Evolutionary conservation across 2,797 vertebrate species (phyloP), one percentile per base, ranked within the genome.

Genomic region (Oreochromis mossambicus): DNA sequence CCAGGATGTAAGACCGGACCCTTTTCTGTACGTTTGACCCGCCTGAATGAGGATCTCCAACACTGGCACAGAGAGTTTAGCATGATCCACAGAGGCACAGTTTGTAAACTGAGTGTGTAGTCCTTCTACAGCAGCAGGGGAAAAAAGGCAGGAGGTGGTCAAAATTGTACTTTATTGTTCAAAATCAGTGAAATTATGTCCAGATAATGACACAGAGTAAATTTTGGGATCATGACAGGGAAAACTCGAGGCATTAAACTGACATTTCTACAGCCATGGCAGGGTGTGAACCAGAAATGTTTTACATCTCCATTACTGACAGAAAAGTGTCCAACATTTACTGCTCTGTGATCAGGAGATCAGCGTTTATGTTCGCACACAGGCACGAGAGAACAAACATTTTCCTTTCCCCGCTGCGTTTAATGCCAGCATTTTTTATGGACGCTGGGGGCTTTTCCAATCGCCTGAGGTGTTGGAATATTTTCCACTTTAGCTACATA

Each of bases 401-500:
- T 83, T 84, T 68, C 73, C 78, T 46, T 3, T 34, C 48, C n/a
- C 17, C 36, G 70, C 38, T 3, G 6, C 77, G 77, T 46, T 79
- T 70, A 83, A 86, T 82, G 82, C 82, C 88, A 92, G 84, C 58
- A 56, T 17, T 78, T 68, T 91, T 91, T 83, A 81, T 80, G 56
- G 78, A 77, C 55, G 21, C 14, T 15, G 43, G 83, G 82, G 80
- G 90, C 90, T 86, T 92, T 86, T 92, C 90, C 85, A 90, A 58
- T 78, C 8, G 89, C 92, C 90, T 11, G 41, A 86, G 82, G 90
- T 79, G 86, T 50, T 82, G 43, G 76, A 92, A 92, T 84, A 91
- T 66, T 93, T 95, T 93, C 91, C 89, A 89, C 85, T 21, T 78
- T 24, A 89, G 88, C 43, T 86, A 82, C 84, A 80, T 86, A 86